phyloP scores from a whole-genome alignment of 2,113 vertebrate species.

The Plotosus lineatus region DNA sequence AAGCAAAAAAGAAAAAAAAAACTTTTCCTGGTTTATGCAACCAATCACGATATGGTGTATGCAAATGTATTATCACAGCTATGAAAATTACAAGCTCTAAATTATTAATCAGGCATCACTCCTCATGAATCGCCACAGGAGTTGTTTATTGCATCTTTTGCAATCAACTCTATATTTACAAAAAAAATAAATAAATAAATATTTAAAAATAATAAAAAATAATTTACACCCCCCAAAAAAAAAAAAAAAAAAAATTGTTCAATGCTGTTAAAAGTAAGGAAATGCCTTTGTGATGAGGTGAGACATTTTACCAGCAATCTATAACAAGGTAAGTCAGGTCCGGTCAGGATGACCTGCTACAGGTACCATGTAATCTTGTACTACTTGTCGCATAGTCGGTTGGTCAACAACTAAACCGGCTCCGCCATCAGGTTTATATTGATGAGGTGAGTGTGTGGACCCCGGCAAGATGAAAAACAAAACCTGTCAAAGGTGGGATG shows the following conservation, averaged over 20 bases:
- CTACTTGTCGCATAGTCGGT: no score
- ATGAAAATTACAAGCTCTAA: constrained; percentile 1
- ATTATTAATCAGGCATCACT: constrained; percentile 12
- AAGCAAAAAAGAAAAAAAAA: constrained; percentile 18
- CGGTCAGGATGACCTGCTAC: no score
- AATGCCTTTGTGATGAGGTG: background rate
- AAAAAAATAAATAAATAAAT: background rate
- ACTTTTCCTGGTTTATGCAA: constrained; percentile 13
- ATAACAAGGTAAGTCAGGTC: no score
- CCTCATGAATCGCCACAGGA: constrained; percentile 25
- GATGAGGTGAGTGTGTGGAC: no score
- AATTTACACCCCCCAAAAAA: no score
- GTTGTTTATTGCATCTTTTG: constrained; percentile 35
- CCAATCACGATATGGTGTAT: constrained; percentile 18
- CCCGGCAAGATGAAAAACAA: no score
- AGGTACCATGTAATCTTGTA: no score
- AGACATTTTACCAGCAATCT: background rate
- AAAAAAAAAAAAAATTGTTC: background rate
- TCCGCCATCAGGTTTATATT: no score
- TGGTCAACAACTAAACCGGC: no score
- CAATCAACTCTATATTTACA: constrained; percentile 23
- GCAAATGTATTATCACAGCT: constrained; percentile 24
- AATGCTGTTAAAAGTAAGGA: background rate
- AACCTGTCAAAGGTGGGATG: no score
- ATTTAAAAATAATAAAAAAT: background rate